phyloP scores from a whole-genome alignment of 2,113 vertebrate genomes.

The Telmatochromis bifrenatus region DNA sequence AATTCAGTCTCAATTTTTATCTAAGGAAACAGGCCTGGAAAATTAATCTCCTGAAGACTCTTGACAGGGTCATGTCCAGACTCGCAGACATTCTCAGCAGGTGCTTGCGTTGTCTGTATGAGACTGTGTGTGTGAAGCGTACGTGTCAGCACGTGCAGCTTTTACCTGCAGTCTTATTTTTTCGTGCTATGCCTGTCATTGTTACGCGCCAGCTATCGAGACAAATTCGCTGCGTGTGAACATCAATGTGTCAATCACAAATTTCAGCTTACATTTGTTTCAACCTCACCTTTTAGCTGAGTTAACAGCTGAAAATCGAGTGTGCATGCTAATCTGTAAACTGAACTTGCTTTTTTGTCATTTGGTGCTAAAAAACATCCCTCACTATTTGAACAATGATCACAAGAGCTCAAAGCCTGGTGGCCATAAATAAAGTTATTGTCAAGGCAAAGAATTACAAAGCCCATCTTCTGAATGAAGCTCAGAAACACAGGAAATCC shows the following conservation, averaged over 20 bases:
- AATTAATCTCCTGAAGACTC: slow-evolving; percentile 65
- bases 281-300: background rate
- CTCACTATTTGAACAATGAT: background rate
- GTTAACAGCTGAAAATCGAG: background rate
- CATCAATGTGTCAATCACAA: background rate
- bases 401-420: background rate
- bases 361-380: background rate
- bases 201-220: background rate
- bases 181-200: background rate
- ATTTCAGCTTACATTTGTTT: background rate
- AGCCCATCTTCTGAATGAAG: background rate
- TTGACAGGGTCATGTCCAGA: slow-evolving; percentile 59
- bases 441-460: background rate
- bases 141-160: background rate
- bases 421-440: background rate
- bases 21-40: slow-evolving; percentile 53
- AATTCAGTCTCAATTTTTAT: slow-evolving; percentile 50
- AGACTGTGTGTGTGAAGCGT: background rate
- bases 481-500: background rate
- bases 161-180: background rate
- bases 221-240: background rate
- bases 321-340: background rate
- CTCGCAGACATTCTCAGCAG: slow-evolving; percentile 52
- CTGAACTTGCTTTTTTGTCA: background rate
- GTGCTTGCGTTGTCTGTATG: slow-evolving; percentile 12